These are phyloP conservation scores for Brachionus sp. DNA, from an alignment of 1,140 invertebrate genomes.

Conservation along the genomic window DNA sequence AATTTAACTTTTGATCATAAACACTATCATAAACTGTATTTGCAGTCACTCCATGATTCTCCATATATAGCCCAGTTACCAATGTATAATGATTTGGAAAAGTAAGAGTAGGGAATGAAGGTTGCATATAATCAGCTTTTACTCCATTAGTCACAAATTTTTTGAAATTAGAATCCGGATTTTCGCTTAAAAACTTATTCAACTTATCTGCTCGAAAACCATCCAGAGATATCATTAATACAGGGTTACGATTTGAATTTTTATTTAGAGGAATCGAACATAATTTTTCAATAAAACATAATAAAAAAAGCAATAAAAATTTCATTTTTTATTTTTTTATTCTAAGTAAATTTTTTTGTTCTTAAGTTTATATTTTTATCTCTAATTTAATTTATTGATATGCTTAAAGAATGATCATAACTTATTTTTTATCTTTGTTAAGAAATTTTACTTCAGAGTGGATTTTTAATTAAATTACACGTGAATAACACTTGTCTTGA, in stretches of 20 bases:
- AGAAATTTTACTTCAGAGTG: not conserved
- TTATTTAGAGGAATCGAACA: not conserved
- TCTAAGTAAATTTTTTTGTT: not conserved
- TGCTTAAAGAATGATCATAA: not conserved
- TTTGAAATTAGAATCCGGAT: conserved; percentile 62
- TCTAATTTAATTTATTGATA: not conserved
- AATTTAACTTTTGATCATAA: conserved; percentile 46
- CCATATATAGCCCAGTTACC: conserved; percentile 62
- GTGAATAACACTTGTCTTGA: not conserved
- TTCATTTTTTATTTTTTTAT: not conserved
- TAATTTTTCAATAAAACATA: not conserved
- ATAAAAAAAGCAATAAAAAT: not conserved
- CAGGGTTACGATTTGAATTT: not conserved
- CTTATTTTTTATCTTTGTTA: not conserved
- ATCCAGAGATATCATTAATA: conserved; percentile 66
- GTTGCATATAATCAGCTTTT: conserved; percentile 65
- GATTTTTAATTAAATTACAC: not conserved
- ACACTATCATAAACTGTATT: conserved; percentile 65
- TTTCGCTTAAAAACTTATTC: conserved; percentile 53
- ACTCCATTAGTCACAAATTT: conserved; percentile 63
- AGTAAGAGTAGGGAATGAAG: conserved; percentile 71
- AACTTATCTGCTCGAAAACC: conserved; percentile 72
- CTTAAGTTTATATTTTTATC: not conserved
- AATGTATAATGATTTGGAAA: conserved; percentile 77
- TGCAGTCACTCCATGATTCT: conserved; percentile 68